Evolutionary conservation across 2,797 vertebrate genomes (phyloP), one percentile per base, ranked within the genome.

Genomic region (Hephaestus fuliginosus): DNA sequence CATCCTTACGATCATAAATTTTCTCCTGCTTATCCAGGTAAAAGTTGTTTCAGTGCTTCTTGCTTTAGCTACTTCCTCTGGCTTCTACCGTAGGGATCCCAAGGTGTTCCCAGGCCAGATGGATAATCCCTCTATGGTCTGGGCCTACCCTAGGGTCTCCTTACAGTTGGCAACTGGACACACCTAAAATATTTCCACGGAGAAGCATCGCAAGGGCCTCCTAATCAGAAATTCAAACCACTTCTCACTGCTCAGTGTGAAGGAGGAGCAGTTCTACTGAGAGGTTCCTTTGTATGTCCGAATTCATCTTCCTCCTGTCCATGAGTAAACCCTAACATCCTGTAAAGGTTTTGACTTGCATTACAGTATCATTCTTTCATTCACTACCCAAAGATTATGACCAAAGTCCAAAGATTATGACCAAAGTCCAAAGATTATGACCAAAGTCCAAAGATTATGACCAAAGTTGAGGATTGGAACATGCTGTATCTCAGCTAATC

Each of bases 181-280:
- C 70, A 60, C 72, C 46, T 60, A 61, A 53, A 65, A 76, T 76
- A 71, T 60, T 60, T 81, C 55, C 56, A 62, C 10, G 41, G 49
- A 55, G 49, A 55, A 43, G 70, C 28, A 14, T 70, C 74, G 18
- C 13, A 12, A 44, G 41, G 60, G 12, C 55, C n/a, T 39, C 60
- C 43, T 67, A 70, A 46, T 64, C 46, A 22, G 36, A 30, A 52
- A 64, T 44, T 52, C 25, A 44, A 66, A 49, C 48, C 56, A 66
- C 18, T 36, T 66, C 65, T 25, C 25, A 25, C 25, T 25, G 25
- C 25, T 25, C 25, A 25, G 25, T 25, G 25, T 25, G 25, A 60
- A 51, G 20, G 14, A 63, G 30, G 28, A 78, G 30, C 30, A 52
- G 9, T 46, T 61, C 25, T 33, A 28, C 46, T 44, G 13, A 3